phyloP scores from a whole-genome alignment of 2,888 invertebrate species.

The Pasiphila rectangulata region DNA sequence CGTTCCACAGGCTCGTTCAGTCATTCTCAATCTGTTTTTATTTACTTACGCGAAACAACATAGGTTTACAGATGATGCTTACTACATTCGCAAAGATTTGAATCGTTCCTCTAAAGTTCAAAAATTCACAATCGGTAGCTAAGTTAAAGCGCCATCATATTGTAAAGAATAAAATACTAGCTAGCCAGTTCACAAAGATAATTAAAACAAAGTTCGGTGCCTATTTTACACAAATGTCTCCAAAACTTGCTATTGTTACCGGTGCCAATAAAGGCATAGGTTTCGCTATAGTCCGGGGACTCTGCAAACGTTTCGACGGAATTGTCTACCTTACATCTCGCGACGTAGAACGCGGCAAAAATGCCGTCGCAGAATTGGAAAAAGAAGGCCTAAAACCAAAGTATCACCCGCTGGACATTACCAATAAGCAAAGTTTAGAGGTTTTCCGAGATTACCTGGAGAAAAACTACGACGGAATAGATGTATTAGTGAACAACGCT shows the following conservation, averaged over 20 bases:
- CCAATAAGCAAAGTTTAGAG: slow-evolving; percentile 80
- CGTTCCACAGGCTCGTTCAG: too few relatives aligned
- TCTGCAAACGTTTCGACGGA: slow-evolving; percentile 85
- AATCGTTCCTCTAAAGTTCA: too few relatives aligned
- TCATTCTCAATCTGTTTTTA: too few relatives aligned
- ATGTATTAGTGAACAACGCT: slow-evolving; percentile 88
- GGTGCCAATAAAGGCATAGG: slow-evolving; percentile 88
- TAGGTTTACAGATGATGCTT: too few relatives aligned
- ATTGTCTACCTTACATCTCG: slow-evolving; percentile 87
- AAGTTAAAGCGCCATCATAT: too few relatives aligned
- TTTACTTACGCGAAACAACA: too few relatives aligned
- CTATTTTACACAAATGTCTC: too few relatives aligned
- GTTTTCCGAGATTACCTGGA: slow-evolving; percentile 81
- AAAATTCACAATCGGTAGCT: too few relatives aligned
- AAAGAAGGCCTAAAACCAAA: slow-evolving; percentile 78
- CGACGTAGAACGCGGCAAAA: slow-evolving; percentile 78
- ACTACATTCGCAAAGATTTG: too few relatives aligned
- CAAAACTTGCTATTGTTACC: slow-evolving; percentile 81
- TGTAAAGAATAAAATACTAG: too few relatives aligned
- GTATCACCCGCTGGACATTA: slow-evolving; percentile 87
- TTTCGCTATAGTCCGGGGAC: slow-evolving; percentile 84
- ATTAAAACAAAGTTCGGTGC: too few relatives aligned
- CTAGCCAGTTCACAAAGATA: too few relatives aligned
- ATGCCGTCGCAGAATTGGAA: slow-evolving; percentile 80
- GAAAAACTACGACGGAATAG: slow-evolving; percentile 84